phyloP scores from a whole-genome alignment of 2,888 invertebrate species.

The Cryptophagus acutangulus region DNA sequence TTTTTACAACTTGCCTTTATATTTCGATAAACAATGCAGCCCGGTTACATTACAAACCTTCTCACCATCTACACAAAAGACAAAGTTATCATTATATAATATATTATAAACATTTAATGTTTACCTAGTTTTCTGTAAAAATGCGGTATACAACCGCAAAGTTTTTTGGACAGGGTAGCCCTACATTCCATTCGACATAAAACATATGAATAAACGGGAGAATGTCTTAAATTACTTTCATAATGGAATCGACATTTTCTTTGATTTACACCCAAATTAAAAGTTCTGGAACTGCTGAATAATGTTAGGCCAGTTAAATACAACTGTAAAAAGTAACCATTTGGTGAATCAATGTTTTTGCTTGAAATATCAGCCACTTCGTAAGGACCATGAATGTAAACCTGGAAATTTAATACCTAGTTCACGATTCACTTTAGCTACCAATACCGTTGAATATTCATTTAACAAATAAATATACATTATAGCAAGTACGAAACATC shows the following conservation, averaged over 20 bases:
- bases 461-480: not conserved
- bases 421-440: too few species aligned
- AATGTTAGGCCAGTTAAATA: constrained; percentile 41
- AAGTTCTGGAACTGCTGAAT: constrained; percentile 40
- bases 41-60: constrained; percentile 59
- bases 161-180: constrained; percentile 54
- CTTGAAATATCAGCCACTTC: constrained; percentile 65
- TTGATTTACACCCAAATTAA: constrained; percentile 55
- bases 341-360: constrained; percentile 36
- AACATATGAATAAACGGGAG: constrained; percentile 64
- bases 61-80: constrained; percentile 47
- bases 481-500: too few species aligned
- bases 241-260: constrained; percentile 64
- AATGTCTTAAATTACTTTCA: constrained; percentile 61
- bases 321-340: constrained; percentile 41
- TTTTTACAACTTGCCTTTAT: too few species aligned
- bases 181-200: constrained; percentile 71
- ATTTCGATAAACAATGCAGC: constrained; percentile 56
- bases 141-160: constrained; percentile 69
- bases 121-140: constrained; percentile 64
- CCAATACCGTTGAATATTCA: not conserved
- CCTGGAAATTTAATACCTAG: too few species aligned
- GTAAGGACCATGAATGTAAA: constrained; percentile 61
- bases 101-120: not conserved
- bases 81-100: not conserved